Evolutionary conservation across 2,113 vertebrate species (phyloP).

Genomic region (Rhinichthys klamathensis): DNA sequence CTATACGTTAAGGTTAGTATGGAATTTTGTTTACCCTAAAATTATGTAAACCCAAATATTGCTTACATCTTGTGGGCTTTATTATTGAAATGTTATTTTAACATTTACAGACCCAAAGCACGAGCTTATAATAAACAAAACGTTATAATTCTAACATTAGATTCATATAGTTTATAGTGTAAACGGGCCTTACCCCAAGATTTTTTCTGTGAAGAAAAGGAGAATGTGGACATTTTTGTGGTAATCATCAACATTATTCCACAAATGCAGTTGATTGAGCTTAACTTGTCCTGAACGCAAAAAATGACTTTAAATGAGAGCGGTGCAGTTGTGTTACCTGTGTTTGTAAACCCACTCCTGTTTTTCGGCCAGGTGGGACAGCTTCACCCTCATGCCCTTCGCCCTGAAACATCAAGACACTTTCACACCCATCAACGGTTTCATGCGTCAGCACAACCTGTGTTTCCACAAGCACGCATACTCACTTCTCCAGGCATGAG

Average conservation of each 20-base stretch:
- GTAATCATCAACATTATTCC: neutral
- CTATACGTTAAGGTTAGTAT: neutral
- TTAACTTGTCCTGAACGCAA: neutral
- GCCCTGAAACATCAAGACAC: constrained; percentile 67
- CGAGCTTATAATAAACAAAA: no score
- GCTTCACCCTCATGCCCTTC: constrained; percentile 73
- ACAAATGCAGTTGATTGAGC: neutral
- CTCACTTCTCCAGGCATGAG: constrained; percentile 75
- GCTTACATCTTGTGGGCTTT: no score
- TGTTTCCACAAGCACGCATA: neutral
- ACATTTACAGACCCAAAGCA: no score
- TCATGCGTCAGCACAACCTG: neutral
- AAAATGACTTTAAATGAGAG: neutral
- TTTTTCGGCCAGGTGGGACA: constrained; percentile 70
- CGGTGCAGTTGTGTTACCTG: constrained; percentile 58
- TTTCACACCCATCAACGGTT: constrained; percentile 18
- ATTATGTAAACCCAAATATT: no score
- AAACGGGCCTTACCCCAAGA: no score
- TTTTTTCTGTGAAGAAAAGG: neutral
- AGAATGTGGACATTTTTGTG: neutral
- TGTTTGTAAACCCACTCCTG: constrained; percentile 64
- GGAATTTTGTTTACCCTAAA: no score
- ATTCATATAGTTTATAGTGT: no score
- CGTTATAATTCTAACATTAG: no score
- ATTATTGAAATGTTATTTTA: no score